phyloP scores from a whole-genome alignment of 2,888 invertebrate species.

The Conistra vaccinii region DNA sequence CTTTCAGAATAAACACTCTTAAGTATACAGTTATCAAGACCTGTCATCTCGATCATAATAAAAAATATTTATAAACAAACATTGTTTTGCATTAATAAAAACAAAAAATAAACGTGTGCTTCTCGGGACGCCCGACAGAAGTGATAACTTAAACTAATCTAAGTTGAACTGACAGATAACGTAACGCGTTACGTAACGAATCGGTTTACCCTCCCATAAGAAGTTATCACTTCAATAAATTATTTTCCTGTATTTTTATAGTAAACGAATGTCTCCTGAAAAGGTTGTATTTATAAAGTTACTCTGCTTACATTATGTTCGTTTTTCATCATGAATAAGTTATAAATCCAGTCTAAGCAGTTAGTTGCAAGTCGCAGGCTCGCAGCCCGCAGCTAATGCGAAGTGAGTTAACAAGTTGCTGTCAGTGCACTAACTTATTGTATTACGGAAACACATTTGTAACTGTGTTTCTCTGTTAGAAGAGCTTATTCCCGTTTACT shows the following conservation, averaged over 20 bases:
- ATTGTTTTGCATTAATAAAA: not conserved
- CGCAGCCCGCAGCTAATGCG: not conserved
- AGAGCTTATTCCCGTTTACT: not conserved
- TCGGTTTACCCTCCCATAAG: too few species aligned
- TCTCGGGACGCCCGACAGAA: too few species aligned
- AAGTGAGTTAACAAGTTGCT: not conserved
- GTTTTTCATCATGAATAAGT: not conserved
- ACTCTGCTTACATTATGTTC: not conserved
- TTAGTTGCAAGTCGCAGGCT: not conserved
- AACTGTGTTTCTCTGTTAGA: not conserved
- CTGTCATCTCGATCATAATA: not conserved
- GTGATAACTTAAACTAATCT: too few species aligned
- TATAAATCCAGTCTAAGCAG: constrained; percentile 9
- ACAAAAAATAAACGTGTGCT: too few species aligned
- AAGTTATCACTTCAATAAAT: too few species aligned
- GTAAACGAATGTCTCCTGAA: not conserved
- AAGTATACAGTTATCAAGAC: not conserved
- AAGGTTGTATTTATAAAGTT: not conserved
- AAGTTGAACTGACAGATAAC: too few species aligned
- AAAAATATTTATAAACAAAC: not conserved
- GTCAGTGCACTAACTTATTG: constrained; percentile 4
- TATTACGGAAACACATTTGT: constrained; percentile 21
- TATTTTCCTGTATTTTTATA: not conserved
- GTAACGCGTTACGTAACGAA: too few species aligned
- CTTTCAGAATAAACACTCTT: too few species aligned